Evolutionary conservation across 2,113 vertebrate genomes (phyloP), one percentile per base, ranked within the genome.

Genomic region (Pyrgilauda ruficollis): DNA sequence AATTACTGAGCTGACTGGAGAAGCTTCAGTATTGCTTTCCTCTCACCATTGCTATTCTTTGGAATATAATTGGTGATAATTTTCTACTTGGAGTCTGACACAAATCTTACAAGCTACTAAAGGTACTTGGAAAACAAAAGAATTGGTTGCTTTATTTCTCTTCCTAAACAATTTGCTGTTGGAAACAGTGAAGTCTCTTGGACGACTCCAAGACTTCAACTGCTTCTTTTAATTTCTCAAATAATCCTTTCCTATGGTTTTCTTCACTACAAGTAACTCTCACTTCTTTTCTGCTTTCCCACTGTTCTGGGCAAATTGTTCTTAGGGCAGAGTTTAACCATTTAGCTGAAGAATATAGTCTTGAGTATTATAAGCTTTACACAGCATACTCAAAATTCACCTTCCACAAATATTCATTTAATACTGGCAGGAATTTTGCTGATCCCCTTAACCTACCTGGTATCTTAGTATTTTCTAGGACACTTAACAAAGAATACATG

Each of bases 11-110:
- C 43, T 95, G n/a, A 61, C 86, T 84, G 52, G 35, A 58, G 43
- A 59, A 89, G n/a, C 41, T 23, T 78, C 31, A 52, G 41, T 33
- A 72, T 56, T 55, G 13, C 49, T 86, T 95, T 78, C 19, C 41
- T 69, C 55, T 80, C 58, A 91, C 28, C 28, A 85, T 80, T 90
- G 68, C 44, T 90, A 22, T 79, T 92, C 91, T 91, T 87, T 87
- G 64, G 37, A 88, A 75, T 52, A 72, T 81, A 90, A 95, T 84
- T 67, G 43, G 80, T 62, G 73, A 87, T 82, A 56, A 79, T 92
- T 89, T 94, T 75, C 80, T 90, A 33, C 85, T 94, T 69, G 53
- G 52, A 96, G 76, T 33, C 75, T 89, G 66, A 95, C 66, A 90
- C 46, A 81, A 81, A 81, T 85, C 52, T 95, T 84, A 50, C 20